Evolutionary conservation across 2,113 vertebrate genomes (phyloP), one percentile per base, ranked within the genome.

Genomic region (Kryptolebias marmoratus): DNA sequence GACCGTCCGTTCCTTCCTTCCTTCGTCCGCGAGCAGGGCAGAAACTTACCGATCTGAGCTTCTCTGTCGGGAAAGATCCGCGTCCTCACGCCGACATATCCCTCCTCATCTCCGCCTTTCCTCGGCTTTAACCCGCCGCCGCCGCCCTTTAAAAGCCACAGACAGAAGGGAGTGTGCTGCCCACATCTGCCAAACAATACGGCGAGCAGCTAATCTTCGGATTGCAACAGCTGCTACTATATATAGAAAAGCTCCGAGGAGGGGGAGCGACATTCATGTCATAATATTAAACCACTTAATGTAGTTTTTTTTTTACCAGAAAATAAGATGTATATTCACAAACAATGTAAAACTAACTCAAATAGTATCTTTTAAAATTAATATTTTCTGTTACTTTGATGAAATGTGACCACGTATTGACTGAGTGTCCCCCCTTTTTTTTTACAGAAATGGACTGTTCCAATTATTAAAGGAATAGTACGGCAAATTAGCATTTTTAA

Each of bases 211-310:
- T 85, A 89, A 86, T 93, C 91, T 94, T 90, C 90, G 92, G 91
- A 90, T 93, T 90, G 92, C 91, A 91, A 93, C 91, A 91, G 90
- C 90, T 87, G 90, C 91, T 84, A 84, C 93, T 94, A 93, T 87
- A 90, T 93, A 94, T 93, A 94, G 93, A 93, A 71, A 64, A 45
- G 77, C 64, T 77, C 86, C 63, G 54, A 22, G 73, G 79, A 86
- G 86, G 88, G 22, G 80, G 13, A 1, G 28, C 18, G 1, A 11
- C 48, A 18, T 64, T 73, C 44, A 13, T 53, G 3, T 0, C 14
- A 14, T 11, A 1, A 18, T 28, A 1, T 30, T 1, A 28, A 31
- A 18, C 0, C 2, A 1, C 13, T 30, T 36, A 44, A 71, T 52
- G 0, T 15, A 0, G 1, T 0, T 62, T 67, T 75, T 22, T 22